Evolutionary conservation across 2,113 vertebrate genomes (phyloP).

Genomic region (Asarcornis scutulata): DNA sequence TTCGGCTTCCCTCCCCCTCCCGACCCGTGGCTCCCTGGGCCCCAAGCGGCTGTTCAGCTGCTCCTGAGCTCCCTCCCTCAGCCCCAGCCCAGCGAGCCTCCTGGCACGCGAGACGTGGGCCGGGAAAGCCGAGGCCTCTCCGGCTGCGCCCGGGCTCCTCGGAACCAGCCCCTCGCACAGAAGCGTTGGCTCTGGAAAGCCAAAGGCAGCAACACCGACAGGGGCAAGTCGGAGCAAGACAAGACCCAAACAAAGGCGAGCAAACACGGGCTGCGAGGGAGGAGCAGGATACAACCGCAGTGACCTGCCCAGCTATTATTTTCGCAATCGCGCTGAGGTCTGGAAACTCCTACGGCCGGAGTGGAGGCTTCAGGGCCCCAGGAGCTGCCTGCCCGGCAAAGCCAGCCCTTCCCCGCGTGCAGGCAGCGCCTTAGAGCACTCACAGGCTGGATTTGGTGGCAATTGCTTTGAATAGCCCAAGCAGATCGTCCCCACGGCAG

Average conservation of each 20-base stretch:
- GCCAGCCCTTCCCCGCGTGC: fast-evolving
- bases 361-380: neutral
- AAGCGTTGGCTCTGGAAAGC: fast-evolving
- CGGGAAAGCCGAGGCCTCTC: neutral
- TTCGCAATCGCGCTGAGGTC: neutral
- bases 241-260: constrained; percentile 39
- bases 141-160: neutral
- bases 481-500: too few relatives aligned
- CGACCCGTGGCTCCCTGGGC: neutral
- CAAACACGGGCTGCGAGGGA: constrained; percentile 2
- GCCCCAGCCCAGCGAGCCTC: constrained; percentile 30
- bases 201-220: neutral
- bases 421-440: neutral
- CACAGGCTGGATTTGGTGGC: too few relatives aligned
- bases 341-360: neutral
- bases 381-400: neutral
- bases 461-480: too few relatives aligned
- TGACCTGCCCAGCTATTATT: constrained; percentile 41
- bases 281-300: constrained; percentile 25
- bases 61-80: constrained; percentile 14
- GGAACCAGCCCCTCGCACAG: neutral
- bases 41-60: neutral
- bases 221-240: constrained; percentile 46
- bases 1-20: constrained; percentile 14
- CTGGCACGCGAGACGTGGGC: neutral